Conservation (phyloP, 2,797 vertebrate genomes). For the Arnoldichthys spilopterus region DNA sequence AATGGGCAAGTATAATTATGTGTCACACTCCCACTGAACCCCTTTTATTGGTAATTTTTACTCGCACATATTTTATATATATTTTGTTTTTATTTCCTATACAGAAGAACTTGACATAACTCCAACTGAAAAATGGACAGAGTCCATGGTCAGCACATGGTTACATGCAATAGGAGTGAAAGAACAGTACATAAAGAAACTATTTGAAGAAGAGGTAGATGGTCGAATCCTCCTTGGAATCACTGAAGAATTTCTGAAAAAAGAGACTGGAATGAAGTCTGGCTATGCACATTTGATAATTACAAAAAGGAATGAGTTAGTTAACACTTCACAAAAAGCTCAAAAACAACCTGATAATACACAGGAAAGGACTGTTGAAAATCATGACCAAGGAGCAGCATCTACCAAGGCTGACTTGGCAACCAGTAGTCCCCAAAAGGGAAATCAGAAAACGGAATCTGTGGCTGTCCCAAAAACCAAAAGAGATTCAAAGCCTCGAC, state of each 20-base stretch:
- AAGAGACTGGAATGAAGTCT: conserved; percentile 75
- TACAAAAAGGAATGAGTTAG: conserved; percentile 73
- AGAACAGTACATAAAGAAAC: conserved; percentile 72
- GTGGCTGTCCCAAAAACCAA: conserved; percentile 40
- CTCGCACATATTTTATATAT: neutral
- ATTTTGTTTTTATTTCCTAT: neutral
- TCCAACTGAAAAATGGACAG: conserved; percentile 74
- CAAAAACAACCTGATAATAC: neutral
- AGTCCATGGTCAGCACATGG: conserved; percentile 79
- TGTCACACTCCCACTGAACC: neutral
- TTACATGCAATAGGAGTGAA: conserved; percentile 77
- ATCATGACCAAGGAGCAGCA: conserved; percentile 17
- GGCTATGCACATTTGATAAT: conserved; percentile 80
- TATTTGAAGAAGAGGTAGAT: conserved; percentile 78
- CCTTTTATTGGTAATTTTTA: too few relatives aligned
- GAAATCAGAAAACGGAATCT: conserved; percentile 23
- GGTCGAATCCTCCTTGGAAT: conserved; percentile 70
- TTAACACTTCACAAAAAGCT: conserved; percentile 53
- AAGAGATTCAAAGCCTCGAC: conserved; percentile 73
- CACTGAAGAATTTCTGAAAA: conserved; percentile 73
- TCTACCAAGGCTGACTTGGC: neutral
- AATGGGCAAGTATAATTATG: conserved; percentile 53
- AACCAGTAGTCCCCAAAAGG: conserved; percentile 15
- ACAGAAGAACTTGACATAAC: conserved; percentile 49
- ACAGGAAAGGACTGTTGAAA: neutral